Evolutionary conservation across 2,113 vertebrate species (phyloP).

Genomic region (Corvus cornix): DNA sequence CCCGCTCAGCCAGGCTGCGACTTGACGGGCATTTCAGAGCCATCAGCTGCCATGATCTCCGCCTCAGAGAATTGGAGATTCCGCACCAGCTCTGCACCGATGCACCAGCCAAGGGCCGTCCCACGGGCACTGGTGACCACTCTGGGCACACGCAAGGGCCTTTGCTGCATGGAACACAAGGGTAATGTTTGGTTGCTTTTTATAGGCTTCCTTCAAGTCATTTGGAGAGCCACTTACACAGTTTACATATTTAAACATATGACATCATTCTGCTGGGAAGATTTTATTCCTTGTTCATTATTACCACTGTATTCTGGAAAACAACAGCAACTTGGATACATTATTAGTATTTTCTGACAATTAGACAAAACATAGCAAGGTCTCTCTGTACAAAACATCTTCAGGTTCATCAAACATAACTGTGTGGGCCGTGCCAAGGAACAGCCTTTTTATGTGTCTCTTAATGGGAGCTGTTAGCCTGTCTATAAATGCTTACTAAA

Average conservation of each 20-base stretch:
- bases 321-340: slow-evolving; percentile 21
- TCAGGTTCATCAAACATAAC: slow-evolving; percentile 34
- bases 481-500: slow-evolving; percentile 22
- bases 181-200: not conserved
- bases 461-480: not conserved
- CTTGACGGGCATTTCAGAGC: not conserved
- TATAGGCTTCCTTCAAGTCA: not conserved
- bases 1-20: not conserved
- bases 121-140: not conserved
- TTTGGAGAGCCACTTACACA: not conserved
- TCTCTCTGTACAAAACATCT: not conserved
- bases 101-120: not conserved
- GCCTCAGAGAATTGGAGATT: not conserved
- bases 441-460: not conserved
- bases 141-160: fast-evolving
- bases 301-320: not conserved
- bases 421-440: slow-evolving; percentile 27
- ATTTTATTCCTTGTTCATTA: not conserved
- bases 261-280: slow-evolving; percentile 19
- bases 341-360: slow-evolving; percentile 35
- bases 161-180: not conserved
- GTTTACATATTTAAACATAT: slow-evolving; percentile 48
- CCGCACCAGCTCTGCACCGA: not conserved
- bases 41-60: not conserved
- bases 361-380: slow-evolving; percentile 38